Conservation (phyloP, 2,888 invertebrate genomes). For the Aspidapion aeneum region DNA sequence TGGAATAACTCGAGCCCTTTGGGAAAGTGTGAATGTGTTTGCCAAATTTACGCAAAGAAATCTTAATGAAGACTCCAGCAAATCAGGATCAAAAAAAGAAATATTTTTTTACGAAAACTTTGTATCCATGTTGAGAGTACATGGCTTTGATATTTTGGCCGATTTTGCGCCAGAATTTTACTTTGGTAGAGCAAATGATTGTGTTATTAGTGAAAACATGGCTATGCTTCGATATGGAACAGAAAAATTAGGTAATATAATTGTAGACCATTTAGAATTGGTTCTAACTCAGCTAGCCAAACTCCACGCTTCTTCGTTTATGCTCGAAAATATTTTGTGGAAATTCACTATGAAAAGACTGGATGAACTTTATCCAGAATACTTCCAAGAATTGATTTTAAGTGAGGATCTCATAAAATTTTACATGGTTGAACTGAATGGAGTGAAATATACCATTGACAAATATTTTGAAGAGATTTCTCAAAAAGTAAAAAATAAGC, state of each 20-base stretch:
- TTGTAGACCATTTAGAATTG: conserved; percentile 27
- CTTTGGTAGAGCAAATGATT: conserved; percentile 35
- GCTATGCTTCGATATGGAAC: conserved; percentile 15
- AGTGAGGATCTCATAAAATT: conserved; percentile 21
- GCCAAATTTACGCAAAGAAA: background rate
- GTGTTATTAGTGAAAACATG: conserved; percentile 45
- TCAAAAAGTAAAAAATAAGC: background rate
- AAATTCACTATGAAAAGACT: conserved; percentile 26
- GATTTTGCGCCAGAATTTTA: conserved; percentile 41
- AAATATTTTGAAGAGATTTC: conserved; percentile 11
- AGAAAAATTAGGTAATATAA: conserved; percentile 5
- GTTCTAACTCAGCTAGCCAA: conserved; percentile 32
- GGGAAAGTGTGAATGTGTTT: background rate
- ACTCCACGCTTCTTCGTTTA: conserved; percentile 37
- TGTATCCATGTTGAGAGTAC: conserved; percentile 40
- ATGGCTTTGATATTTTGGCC: conserved; percentile 26
- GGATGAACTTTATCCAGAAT: conserved; percentile 33
- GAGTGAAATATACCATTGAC: conserved; percentile 13
- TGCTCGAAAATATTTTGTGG: conserved; percentile 33
- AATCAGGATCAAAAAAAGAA: conserved; percentile 25
- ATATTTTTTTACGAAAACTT: conserved; percentile 43
- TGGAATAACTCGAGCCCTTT: background rate
- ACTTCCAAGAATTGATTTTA: conserved; percentile 24
- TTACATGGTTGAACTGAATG: conserved; percentile 25
- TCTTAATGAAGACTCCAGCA: background rate